phyloP scores from a whole-genome alignment of 1,140 invertebrate genomes.

The Coptotermes formosanus region DNA sequence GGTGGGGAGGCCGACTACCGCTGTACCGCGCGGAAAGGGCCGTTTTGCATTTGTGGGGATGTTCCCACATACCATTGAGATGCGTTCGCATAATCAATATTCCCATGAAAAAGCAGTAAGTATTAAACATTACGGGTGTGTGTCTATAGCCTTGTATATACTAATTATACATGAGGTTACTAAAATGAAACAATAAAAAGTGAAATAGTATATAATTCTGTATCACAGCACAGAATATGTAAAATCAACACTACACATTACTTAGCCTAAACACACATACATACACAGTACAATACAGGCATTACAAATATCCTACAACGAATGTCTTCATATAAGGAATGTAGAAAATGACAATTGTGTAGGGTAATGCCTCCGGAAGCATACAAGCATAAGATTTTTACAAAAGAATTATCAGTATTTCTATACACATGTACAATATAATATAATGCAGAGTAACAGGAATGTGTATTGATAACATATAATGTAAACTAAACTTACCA shows the following conservation, averaged over 20 bases:
- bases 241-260: neutral
- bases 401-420: too few relatives aligned
- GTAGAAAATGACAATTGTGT: neutral
- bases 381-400: neutral
- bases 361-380: conserved; percentile 1
- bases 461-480: neutral
- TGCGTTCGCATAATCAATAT: too few relatives aligned
- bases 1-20: too few relatives aligned
- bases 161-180: too few relatives aligned
- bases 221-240: conserved; percentile 6
- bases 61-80: too few relatives aligned
- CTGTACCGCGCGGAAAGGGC: too few relatives aligned
- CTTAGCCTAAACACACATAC: neutral
- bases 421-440: too few relatives aligned
- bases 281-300: neutral
- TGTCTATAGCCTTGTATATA: too few relatives aligned
- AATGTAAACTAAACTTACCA: neutral
- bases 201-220: conserved; percentile 3
- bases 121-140: too few relatives aligned
- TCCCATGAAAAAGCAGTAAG: too few relatives aligned
- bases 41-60: too few relatives aligned
- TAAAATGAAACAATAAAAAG: conserved; percentile 20
- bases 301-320: neutral
- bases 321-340: neutral
- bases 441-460: too few relatives aligned